Conservation (phyloP, 2,888 invertebrate species). For the Drosophila macrothrix region DNA sequence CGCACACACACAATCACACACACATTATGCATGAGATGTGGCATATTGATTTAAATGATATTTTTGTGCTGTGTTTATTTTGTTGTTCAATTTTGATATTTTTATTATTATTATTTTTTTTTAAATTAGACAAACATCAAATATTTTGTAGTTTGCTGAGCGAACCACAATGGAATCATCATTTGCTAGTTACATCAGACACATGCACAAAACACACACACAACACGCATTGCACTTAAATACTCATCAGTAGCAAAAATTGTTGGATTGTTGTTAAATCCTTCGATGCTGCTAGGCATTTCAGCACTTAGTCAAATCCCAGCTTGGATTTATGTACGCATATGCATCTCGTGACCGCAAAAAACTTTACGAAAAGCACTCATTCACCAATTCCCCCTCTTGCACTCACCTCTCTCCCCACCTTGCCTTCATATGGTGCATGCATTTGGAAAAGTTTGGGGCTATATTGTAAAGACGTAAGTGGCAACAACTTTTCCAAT, state of each 20-base stretch:
- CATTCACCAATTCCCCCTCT: not conserved
- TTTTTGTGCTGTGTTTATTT: not conserved
- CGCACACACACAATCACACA: not conserved
- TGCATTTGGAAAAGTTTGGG: constrained; percentile 55
- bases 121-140: not conserved
- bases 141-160: constrained; percentile 10
- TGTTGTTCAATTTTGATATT: not conserved
- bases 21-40: not conserved
- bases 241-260: constrained; percentile 22
- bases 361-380: constrained; percentile 28
- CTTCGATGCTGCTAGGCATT: constrained; percentile 47
- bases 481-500: constrained; percentile 68
- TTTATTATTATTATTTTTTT: constrained; percentile 1
- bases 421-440: constrained; percentile 15
- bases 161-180: constrained; percentile 1
- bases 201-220: not conserved
- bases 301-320: constrained; percentile 60
- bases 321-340: constrained; percentile 43
- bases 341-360: constrained; percentile 50
- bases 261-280: constrained; percentile 2
- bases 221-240: constrained; percentile 15
- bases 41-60: constrained; percentile 8
- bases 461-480: constrained; percentile 52
- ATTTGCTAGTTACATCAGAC: constrained; percentile 25
- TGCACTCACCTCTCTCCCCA: not conserved